Evolutionary conservation across 2,797 vertebrate genomes (phyloP).

Genomic region (Apogon talboti): DNA sequence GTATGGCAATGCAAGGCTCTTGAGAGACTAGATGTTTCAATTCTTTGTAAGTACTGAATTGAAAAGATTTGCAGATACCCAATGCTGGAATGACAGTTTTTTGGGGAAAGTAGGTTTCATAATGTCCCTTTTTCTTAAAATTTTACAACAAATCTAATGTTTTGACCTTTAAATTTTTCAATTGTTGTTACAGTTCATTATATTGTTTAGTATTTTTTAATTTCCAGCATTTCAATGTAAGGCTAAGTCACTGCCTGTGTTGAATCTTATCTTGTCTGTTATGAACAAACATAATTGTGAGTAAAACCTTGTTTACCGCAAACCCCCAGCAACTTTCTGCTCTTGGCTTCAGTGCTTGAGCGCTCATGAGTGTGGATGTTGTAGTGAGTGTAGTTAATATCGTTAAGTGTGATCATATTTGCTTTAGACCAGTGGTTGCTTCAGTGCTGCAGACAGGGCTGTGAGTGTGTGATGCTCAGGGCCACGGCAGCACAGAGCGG

Average conservation of each 20-base stretch:
- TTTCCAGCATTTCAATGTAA: too few relatives aligned
- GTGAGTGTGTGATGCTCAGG: constrained; percentile 58
- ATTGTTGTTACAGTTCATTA: too few relatives aligned
- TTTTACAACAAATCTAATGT: too few relatives aligned
- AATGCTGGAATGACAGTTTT: too few relatives aligned
- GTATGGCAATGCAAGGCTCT: too few relatives aligned
- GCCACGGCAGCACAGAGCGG: constrained; percentile 62
- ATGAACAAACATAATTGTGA: constrained; percentile 29
- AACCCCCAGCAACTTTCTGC: constrained; percentile 52
- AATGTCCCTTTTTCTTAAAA: too few relatives aligned
- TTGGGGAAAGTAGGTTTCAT: too few relatives aligned
- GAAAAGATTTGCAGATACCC: too few relatives aligned
- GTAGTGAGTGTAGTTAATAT: constrained; percentile 69
- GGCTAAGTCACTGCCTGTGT: background rate
- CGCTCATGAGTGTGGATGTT: constrained; percentile 55
- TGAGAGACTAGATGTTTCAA: too few relatives aligned
- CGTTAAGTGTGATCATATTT: constrained; percentile 74
- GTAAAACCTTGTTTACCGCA: constrained; percentile 45
- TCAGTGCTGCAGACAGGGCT: constrained; percentile 39
- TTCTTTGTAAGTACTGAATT: too few relatives aligned
- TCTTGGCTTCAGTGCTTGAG: constrained; percentile 57
- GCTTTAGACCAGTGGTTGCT: constrained; percentile 71
- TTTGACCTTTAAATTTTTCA: too few relatives aligned
- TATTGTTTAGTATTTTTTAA: too few relatives aligned
- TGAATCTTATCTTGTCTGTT: constrained; percentile 25